phyloP scores from a whole-genome alignment of 2,797 vertebrate genomes.

The Valencia hispanica region DNA sequence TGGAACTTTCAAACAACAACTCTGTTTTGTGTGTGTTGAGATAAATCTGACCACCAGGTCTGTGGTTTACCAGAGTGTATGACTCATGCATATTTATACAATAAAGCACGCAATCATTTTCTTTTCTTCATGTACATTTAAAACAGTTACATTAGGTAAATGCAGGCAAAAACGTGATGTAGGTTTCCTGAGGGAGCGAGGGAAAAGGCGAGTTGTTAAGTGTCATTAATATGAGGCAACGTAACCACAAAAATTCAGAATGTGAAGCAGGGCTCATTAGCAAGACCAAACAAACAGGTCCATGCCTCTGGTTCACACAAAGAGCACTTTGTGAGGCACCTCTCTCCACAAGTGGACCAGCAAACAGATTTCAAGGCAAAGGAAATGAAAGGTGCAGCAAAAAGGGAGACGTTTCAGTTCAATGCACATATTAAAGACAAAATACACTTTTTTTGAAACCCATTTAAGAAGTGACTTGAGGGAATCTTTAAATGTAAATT shows the following conservation, averaged over 20 bases:
- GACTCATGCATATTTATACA: slow-evolving; percentile 45
- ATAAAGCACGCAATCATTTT: slow-evolving; percentile 23
- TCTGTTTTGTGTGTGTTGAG: slow-evolving; percentile 9
- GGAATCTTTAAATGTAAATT: neutral
- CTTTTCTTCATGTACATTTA: slow-evolving; percentile 21
- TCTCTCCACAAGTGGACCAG: slow-evolving; percentile 55
- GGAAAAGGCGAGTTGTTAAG: slow-evolving; percentile 33
- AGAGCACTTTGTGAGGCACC: slow-evolving; percentile 68
- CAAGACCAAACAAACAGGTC: slow-evolving; percentile 69
- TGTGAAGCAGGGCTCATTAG: slow-evolving; percentile 70
- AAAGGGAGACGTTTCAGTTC: slow-evolving; percentile 20
- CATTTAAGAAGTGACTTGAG: neutral
- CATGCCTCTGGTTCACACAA: slow-evolving; percentile 65
- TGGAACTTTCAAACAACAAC: slow-evolving; percentile 21
- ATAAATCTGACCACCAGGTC: slow-evolving; percentile 14
- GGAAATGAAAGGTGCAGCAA: slow-evolving; percentile 60
- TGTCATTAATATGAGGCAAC: slow-evolving; percentile 62
- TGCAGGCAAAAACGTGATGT: slow-evolving; percentile 30
- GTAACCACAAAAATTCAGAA: slow-evolving; percentile 50
- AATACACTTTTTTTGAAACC: slow-evolving; percentile 9
- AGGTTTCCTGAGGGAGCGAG: neutral
- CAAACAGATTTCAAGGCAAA: slow-evolving; percentile 67
- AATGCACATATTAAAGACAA: slow-evolving; percentile 28
- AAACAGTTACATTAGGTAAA: slow-evolving; percentile 19
- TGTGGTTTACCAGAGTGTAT: slow-evolving; percentile 30